These are phyloP conservation scores for Drosophila crucigera DNA, from an alignment of 2,888 invertebrate genomes.

Conservation along the genomic window DNA sequence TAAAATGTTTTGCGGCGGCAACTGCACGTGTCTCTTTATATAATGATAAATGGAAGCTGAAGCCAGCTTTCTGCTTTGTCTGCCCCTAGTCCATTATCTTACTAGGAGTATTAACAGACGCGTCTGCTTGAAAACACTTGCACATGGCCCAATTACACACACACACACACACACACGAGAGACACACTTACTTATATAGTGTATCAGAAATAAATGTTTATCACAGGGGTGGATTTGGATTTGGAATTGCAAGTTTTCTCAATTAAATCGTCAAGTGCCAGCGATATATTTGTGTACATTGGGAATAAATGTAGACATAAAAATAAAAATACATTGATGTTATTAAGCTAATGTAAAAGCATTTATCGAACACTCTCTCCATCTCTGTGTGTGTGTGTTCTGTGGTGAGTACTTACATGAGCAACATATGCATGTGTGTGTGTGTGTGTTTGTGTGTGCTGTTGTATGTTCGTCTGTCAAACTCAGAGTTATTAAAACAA, in stretches of 20 bases:
- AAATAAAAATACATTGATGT: slow-evolving; percentile 10
- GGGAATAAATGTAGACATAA: slow-evolving; percentile 8
- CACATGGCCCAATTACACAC: slow-evolving; percentile 57
- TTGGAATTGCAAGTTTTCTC: slow-evolving; percentile 45
- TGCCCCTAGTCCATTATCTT: slow-evolving; percentile 27
- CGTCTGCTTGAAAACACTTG: slow-evolving; percentile 46
- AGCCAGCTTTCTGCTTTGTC: slow-evolving; percentile 1
- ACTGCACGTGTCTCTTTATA: slow-evolving; percentile 9
- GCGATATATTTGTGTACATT: slow-evolving; percentile 37
- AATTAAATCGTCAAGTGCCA: slow-evolving; percentile 73
- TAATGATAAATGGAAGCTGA: slow-evolving; percentile 10
- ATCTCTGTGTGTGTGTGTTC: not conserved
- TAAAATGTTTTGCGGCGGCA: slow-evolving; percentile 7
- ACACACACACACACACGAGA: slow-evolving; percentile 3
- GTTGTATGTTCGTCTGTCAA: not conserved
- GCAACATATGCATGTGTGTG: not conserved
- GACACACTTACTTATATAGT: not conserved
- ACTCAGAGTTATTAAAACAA: not conserved
- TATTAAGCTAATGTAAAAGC: slow-evolving; percentile 50
- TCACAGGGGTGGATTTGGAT: slow-evolving; percentile 15
- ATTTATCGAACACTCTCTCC: slow-evolving; percentile 25
- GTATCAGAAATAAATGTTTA: slow-evolving; percentile 29
- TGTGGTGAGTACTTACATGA: not conserved
- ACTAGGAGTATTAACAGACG: slow-evolving; percentile 28
- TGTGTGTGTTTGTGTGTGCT: not conserved